These are phyloP conservation scores for Cheilosia soror DNA, from an alignment of 2,888 invertebrate species.

Conservation along the genomic window DNA sequence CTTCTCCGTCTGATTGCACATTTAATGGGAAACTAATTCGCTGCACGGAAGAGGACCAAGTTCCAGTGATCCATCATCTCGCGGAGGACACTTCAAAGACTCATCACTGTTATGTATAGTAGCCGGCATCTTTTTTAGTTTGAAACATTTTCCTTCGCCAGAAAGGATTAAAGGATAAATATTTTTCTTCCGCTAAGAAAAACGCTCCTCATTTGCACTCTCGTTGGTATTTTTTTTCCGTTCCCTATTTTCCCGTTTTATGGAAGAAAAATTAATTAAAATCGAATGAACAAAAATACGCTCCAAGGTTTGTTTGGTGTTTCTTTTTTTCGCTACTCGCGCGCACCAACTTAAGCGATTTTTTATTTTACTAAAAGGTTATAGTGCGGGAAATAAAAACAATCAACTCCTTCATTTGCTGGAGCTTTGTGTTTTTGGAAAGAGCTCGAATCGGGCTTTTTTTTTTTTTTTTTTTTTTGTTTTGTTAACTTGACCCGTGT, in stretches of 20 bases:
- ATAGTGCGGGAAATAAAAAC: conserved; percentile 38
- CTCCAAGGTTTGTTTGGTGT: conserved; percentile 37
- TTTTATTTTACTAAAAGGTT: conserved; percentile 49
- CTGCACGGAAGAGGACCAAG: conserved; percentile 47
- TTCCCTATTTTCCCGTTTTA: conserved; percentile 21
- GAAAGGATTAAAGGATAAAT: conserved; percentile 71
- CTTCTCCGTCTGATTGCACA: conserved; percentile 59
- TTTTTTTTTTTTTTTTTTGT: conserved; percentile 1
- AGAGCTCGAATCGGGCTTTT: not conserved
- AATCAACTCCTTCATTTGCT: conserved; percentile 44
- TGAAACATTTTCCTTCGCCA: conserved; percentile 6
- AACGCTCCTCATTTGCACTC: conserved; percentile 41
- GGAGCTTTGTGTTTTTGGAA: conserved; percentile 1
- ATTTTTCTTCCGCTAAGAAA: conserved; percentile 41
- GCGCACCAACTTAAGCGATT: conserved; percentile 19
- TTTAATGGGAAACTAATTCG: conserved; percentile 75
- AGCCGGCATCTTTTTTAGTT: conserved; percentile 1
- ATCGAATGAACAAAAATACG: conserved; percentile 70
- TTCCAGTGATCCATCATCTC: conserved; percentile 68
- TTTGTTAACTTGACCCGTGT: conserved; percentile 49
- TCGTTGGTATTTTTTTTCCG: conserved; percentile 6
- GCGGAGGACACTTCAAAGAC: conserved; percentile 44
- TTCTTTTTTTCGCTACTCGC: conserved; percentile 6
- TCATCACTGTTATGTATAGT: conserved; percentile 11
- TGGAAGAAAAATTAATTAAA: conserved; percentile 71